These are phyloP conservation scores for Orthonevra nobilis DNA, from an alignment of 2,888 invertebrate species.

Conservation along the genomic window DNA sequence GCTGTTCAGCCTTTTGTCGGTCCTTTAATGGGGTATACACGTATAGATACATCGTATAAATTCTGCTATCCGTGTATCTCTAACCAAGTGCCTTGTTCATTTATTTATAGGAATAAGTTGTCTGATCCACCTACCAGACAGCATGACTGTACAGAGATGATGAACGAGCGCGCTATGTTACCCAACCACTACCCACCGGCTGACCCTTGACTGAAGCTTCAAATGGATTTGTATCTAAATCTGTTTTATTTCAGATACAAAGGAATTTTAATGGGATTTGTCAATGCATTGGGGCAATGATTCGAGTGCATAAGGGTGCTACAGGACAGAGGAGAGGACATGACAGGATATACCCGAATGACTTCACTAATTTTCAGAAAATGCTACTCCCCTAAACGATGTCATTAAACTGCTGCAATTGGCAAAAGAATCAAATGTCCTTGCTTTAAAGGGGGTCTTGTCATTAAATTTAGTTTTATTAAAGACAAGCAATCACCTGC, in stretches of 20 bases:
- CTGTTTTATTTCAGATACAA: constrained; percentile 66
- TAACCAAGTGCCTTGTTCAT: constrained; percentile 50
- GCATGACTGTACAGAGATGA: constrained; percentile 52
- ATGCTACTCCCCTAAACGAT: too few relatives aligned
- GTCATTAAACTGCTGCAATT: too few relatives aligned
- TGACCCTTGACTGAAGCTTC: constrained; percentile 60
- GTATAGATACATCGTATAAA: background rate
- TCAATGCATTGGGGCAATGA: constrained; percentile 56
- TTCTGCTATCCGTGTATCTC: constrained; percentile 1
- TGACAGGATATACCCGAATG: constrained; percentile 33
- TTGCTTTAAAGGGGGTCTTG: too few relatives aligned
- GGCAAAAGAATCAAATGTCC: too few relatives aligned
- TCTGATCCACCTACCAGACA: constrained; percentile 64
- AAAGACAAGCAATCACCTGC: too few relatives aligned
- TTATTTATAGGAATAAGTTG: constrained; percentile 66
- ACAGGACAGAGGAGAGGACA: background rate
- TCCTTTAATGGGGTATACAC: background rate
- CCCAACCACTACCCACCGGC: background rate
- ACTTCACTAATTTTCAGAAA: constrained; percentile 55
- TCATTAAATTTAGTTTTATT: too few relatives aligned
- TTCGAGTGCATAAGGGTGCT: constrained; percentile 21
- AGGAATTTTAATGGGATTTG: constrained; percentile 69
- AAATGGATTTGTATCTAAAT: constrained; percentile 69
- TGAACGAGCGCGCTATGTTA: constrained; percentile 32
- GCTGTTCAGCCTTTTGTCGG: constrained; percentile 42